Evolutionary conservation across 1,140 invertebrate genomes (phyloP), one percentile per base, ranked within the genome.

Genomic region (Drosophila micromelanica): DNA sequence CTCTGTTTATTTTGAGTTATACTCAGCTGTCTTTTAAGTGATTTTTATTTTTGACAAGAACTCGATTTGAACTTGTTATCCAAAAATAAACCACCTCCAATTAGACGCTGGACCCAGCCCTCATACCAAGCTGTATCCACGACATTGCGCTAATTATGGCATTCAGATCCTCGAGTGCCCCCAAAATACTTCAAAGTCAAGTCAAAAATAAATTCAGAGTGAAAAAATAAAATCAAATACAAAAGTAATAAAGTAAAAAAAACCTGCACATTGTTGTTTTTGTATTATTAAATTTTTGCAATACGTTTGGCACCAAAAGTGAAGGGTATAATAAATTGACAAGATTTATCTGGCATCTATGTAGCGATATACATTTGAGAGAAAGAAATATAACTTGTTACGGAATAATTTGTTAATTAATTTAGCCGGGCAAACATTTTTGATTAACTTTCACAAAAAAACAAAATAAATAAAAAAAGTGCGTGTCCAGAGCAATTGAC

Each of bases 391-490:
- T 45, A 62, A 73, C 37, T 63, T 74, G 57, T 54, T 38, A 30
- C 57, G 48, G 32, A 55, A 55, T 62, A 40, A 56, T 70, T 84
- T 76, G 68, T 79, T 72, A 84, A 84, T 67, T 78, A 74, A 78
- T 78, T 74, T 72, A 80, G 63, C 67, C 73, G 54, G 42, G 54
- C 45, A 38, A 68, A 70, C 3, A 4, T 13, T 56, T 72, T 40
- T 64, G 62, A 57, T 49, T 70, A 82, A 82, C 79, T 81, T 81
- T 81, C 79, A 78, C 78, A 62, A 55, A 49, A 27, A 27, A 35
- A 35, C 6, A 35, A 35, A 35, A 35, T 9, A 35, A 9, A 1
- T 9, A 42, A 45, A 35, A 42, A 51, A 63, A 49, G 45, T 71
- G 60, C 51, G 68, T 71, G 60, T 42, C 35, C 45, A 59, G 54